Conservation (phyloP, 2,113 vertebrate species). For the Scopus umbretta region DNA sequence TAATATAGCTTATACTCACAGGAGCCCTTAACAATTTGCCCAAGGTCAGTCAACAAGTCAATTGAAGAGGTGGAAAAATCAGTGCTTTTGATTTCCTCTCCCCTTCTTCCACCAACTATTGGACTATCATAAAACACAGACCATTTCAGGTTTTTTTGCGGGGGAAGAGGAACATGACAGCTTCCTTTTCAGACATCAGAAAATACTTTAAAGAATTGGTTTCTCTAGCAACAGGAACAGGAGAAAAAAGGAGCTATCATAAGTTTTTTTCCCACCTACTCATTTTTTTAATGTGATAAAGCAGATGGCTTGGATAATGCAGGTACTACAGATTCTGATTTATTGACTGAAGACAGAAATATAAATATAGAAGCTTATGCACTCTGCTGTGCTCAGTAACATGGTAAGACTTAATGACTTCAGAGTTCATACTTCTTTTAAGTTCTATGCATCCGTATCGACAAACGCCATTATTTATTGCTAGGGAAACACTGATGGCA, state of each 20-base stretch:
- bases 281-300: constrained; percentile 13
- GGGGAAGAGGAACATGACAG: constrained; percentile 4
- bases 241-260: background rate
- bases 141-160: background rate
- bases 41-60: constrained; percentile 24
- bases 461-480: constrained; percentile 19
- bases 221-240: constrained; percentile 63
- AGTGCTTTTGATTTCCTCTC: constrained; percentile 8
- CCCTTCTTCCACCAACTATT: background rate
- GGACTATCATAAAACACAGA: background rate
- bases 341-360: constrained; percentile 20
- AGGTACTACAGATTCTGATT: constrained; percentile 60
- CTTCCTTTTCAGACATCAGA: constrained; percentile 41
- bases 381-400: constrained; percentile 1
- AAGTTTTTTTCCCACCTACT: constrained; percentile 40
- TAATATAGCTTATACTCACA: background rate
- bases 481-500: background rate
- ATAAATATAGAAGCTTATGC: constrained; percentile 50
- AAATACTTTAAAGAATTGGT: constrained; percentile 29
- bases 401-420: constrained; percentile 5
- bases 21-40: background rate
- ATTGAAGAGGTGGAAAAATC: constrained; percentile 13
- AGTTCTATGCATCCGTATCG: background rate
- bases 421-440: constrained; percentile 18
- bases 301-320: constrained; percentile 55